Conservation (phyloP, 1,140 invertebrate genomes). For the Drosophila setifemur region DNA sequence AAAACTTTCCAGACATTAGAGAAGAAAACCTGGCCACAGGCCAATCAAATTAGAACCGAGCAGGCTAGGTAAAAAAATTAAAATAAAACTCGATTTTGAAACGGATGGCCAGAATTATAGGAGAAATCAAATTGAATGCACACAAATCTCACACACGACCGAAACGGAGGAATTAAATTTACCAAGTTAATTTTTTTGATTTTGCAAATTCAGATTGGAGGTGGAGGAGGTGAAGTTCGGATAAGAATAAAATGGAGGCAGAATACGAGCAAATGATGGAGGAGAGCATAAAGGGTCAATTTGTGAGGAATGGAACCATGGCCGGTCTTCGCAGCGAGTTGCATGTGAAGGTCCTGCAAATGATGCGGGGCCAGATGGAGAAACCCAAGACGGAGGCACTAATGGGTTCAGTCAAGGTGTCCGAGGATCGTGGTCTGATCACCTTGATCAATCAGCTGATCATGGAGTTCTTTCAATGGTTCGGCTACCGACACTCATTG, state of each 20-base stretch:
- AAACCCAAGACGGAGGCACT: slow-evolving; percentile 6
- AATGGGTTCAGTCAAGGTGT: background rate
- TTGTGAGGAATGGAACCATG: slow-evolving; percentile 45
- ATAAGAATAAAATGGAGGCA: background rate
- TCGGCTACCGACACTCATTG: slow-evolving; percentile 60
- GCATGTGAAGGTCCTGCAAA: slow-evolving; percentile 42
- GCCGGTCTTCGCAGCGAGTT: slow-evolving; percentile 41
- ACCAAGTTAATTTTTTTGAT: slow-evolving; percentile 1
- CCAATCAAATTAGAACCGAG: slow-evolving; percentile 9
- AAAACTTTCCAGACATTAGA: slow-evolving; percentile 58
- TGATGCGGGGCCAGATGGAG: slow-evolving; percentile 27
- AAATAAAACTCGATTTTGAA: background rate
- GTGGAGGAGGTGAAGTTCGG: slow-evolving; percentile 24
- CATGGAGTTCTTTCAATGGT: slow-evolving; percentile 65
- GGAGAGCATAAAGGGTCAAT: slow-evolving; percentile 35
- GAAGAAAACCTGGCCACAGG: slow-evolving; percentile 24
- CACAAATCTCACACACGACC: background rate
- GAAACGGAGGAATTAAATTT: slow-evolving; percentile 2
- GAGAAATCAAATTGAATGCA: slow-evolving; percentile 10
- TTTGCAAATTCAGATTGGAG: slow-evolving; percentile 2
- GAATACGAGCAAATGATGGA: slow-evolving; percentile 24
- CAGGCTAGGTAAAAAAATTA: slow-evolving; percentile 6
- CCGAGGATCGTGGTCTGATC: slow-evolving; percentile 1
- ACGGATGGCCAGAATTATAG: background rate
- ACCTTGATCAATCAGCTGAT: slow-evolving; percentile 53